Conservation (phyloP, 2,113 vertebrate species). For the Seriola aureovittata region DNA sequence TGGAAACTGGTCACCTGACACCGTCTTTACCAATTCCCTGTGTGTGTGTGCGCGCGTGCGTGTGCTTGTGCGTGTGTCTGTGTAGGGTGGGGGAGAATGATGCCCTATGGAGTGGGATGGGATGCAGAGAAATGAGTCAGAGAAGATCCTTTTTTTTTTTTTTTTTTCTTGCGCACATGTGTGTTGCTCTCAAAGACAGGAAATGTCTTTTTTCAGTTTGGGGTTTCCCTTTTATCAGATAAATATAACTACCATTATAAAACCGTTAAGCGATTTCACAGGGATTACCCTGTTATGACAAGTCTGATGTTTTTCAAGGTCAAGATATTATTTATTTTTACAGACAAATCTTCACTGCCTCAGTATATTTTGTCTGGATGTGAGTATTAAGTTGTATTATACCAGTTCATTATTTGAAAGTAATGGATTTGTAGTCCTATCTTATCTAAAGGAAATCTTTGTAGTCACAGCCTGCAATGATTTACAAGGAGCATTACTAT, state of each 20-base stretch:
- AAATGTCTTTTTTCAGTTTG: conserved; percentile 6
- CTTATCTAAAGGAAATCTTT: background rate
- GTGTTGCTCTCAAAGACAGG: conserved; percentile 16
- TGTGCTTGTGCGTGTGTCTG: background rate
- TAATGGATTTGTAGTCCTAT: background rate
- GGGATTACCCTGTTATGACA: too few relatives aligned
- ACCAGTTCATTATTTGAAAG: background rate
- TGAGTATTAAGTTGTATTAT: background rate
- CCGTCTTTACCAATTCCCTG: conserved; percentile 65
- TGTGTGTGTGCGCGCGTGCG: conserved; percentile 23
- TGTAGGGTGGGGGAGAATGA: conserved; percentile 32
- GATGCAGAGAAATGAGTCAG: conserved; percentile 70
- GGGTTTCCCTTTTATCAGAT: conserved; percentile 11
- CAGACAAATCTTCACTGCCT: background rate
- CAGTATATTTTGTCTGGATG: background rate
- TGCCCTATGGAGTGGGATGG: conserved; percentile 47
- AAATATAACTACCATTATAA: background rate
- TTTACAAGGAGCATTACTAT: background rate
- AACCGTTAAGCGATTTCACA: background rate
- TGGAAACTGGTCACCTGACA: conserved; percentile 76
- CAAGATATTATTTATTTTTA: background rate
- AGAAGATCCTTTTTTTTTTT: conserved; percentile 29
- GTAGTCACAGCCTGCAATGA: background rate
- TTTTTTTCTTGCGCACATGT: background rate
- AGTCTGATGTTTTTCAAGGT: background rate